Base-by-base conservation (phyloP, 2,797 vertebrate genomes). In the Phoebastria nigripes region DNA sequence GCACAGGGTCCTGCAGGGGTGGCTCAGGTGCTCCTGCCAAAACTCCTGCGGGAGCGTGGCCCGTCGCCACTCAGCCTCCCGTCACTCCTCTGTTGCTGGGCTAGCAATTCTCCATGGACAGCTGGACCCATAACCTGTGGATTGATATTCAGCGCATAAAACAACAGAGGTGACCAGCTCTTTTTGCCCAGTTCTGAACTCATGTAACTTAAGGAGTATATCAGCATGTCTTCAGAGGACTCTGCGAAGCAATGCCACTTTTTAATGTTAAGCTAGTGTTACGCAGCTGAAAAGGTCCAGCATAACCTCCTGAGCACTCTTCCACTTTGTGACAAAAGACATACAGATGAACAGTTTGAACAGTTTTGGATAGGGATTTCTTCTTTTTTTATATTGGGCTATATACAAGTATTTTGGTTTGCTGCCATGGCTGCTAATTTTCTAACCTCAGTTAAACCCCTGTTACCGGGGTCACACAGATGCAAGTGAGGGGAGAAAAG, bases 381-480 rank as follows among this genome's bases (percentile, higher is more conserved):
- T 46, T 42, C 7, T 21, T 37, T n/a, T 25, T 31, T 26, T 26
- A 4, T 37, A 29, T 11, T 21, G 5, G 20, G 12, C 19, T 62
- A 19, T 41, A 54, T n/a, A 22, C 1, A 47, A 24, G n/a, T 42
- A 13, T 87, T 90, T 70, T 49, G 5, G 6, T 72, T 87, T 65
- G 49, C 61, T 85, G 46, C 35, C 52, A 7, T 6, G 51, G 58
- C 42, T 82, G 74, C 61, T 93, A 18, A 56, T 80, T 91, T 74
- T 89, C 35, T 88, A 78, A 67, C 84, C 89, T 88, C 65, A 81
- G 35, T 51, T 96, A 93, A 89, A 83, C 81, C 55, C n/a, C 39
- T 62, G 9, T 54, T 59, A 55, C 18, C 1, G 9, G 28, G 11
- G 41, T 93, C 73, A 74, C 46, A 71, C 3, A 77, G 52, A 72